Conservation (phyloP, 2,113 vertebrate genomes). For the Manacus vitellinus region DNA sequence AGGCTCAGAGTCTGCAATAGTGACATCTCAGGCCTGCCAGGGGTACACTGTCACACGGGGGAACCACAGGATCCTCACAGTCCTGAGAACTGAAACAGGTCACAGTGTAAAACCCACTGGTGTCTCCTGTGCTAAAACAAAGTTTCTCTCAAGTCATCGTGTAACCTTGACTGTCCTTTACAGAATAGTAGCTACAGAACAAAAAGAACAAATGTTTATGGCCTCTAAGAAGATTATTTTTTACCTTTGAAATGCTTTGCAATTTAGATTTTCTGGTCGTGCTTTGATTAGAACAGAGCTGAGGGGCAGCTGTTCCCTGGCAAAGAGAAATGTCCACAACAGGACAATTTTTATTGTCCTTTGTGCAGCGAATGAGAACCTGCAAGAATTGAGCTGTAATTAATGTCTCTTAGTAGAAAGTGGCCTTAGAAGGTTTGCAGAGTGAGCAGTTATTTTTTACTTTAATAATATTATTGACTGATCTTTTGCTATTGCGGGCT, state of each 20-base stretch:
- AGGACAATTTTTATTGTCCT: background rate
- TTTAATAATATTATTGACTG: background rate
- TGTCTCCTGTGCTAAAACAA: background rate
- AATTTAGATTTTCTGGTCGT: background rate
- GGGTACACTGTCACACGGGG: fast-evolving
- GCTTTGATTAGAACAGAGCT: background rate
- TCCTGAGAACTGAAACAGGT: background rate
- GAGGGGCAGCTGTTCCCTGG: background rate
- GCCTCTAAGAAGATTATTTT: background rate
- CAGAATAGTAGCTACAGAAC: background rate
- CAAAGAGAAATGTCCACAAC: background rate
- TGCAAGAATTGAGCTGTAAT: background rate
- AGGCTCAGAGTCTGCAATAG: background rate
- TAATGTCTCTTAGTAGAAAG: background rate
- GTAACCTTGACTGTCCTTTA: background rate
- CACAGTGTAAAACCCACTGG: fast-evolving
- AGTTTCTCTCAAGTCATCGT: background rate
- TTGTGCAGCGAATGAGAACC: background rate
- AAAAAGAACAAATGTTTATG: fast-evolving
- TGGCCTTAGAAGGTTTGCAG: background rate
- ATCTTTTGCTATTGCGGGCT: background rate
- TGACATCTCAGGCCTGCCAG: background rate
- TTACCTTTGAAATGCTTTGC: background rate
- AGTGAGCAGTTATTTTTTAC: background rate
- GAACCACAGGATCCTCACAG: fast-evolving